Base-by-base conservation (phyloP, 1,140 invertebrate genomes). In the Oryctes rhinoceros region DNA sequence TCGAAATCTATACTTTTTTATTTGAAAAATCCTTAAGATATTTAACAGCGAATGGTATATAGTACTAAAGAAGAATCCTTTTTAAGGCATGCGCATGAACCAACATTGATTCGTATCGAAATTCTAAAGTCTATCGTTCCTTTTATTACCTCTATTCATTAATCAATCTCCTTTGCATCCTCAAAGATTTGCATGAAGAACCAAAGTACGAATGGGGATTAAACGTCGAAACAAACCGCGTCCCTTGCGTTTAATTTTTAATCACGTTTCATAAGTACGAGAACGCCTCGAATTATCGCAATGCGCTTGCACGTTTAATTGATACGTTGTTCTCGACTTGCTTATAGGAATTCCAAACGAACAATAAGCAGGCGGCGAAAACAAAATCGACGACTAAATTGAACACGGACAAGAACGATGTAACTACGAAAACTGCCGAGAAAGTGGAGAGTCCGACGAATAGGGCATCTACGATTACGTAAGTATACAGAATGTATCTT, bases 391-490 rank as follows among this genome's bases (percentile, higher is more conserved):
- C 85, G 80, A 83, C 65, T 81, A 86, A 83, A 78, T 83, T 81
- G 83, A 86, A 85, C 18, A 81, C 85, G 78, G 80, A 67, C 9
- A 83, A 84, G 71, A 67, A 44, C n/a, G 81, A 85, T 75, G 79
- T 82, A 4, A 81, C 82, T 76, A 62, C 82, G 59, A 83, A 82
- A 49, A 81, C 80, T 5, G 20, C 71, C 13, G 82, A 85, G 81
- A 84, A 84, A 81, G 82, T 83, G 6, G 86, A 87, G 80, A 87
- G 85, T 83, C 84, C 86, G 11, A 80, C 85, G 7, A 88, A 89
- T 86, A 84, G 89, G 82, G 87, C 85, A 80, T 87, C 89, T 81
- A 88, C 88, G 83, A 89, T 90, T 83, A 90, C 89, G 89, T 90
- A 88, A 88, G 20, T 48, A 15, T 48, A 30, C 24, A 30, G 24